phyloP scores from a whole-genome alignment of 2,888 invertebrate genomes.

The Lasioglossum malachurum region DNA sequence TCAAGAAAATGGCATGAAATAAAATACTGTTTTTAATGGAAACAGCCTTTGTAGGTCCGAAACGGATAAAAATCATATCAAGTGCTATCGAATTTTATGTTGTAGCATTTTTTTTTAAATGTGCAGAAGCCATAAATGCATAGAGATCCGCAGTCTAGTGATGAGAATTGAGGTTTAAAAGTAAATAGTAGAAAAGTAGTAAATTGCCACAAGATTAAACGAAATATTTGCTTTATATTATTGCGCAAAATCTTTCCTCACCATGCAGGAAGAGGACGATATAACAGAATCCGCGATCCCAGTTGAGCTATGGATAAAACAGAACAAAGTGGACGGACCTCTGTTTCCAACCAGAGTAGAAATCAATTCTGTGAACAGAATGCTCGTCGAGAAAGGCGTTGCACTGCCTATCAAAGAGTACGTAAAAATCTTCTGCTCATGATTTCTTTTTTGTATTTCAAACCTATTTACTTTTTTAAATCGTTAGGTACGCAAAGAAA shows the following conservation, averaged over 20 bases:
- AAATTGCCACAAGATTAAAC: too few relatives aligned
- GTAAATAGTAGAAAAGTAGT: too few relatives aligned
- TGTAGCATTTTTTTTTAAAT: too few relatives aligned
- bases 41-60: too few relatives aligned
- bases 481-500: slow-evolving; percentile 63
- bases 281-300: slow-evolving; percentile 81
- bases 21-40: too few relatives aligned
- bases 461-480: slow-evolving; percentile 5
- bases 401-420: slow-evolving; percentile 86
- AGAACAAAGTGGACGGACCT: slow-evolving; percentile 87
- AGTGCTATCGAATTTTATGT: too few relatives aligned
- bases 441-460: not conserved
- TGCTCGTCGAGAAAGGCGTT: slow-evolving; percentile 89
- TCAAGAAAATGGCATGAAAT: too few relatives aligned
- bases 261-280: slow-evolving; percentile 62
- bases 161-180: too few relatives aligned
- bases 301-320: slow-evolving; percentile 89
- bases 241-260: not conserved
- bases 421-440: slow-evolving; percentile 27
- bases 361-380: slow-evolving; percentile 89
- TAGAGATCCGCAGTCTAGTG: too few relatives aligned
- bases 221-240: not conserved
- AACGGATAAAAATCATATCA: too few relatives aligned
- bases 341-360: slow-evolving; percentile 88
- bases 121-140: too few relatives aligned